These are phyloP conservation scores for Pogonomyrmex californicus DNA, from an alignment of 1,140 invertebrate genomes.

Conservation along the genomic window DNA sequence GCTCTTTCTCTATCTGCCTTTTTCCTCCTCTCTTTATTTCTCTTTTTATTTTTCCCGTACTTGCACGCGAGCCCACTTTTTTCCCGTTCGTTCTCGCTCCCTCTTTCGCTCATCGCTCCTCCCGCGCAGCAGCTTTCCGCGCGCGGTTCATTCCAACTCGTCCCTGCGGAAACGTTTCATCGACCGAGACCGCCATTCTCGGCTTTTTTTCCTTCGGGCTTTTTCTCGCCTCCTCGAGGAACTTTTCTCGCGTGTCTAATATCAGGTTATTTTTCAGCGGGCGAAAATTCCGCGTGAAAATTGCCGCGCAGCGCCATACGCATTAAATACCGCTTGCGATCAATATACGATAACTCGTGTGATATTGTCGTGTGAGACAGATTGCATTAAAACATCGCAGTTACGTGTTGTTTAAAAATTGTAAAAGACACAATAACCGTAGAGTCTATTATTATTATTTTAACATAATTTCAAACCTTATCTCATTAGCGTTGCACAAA, in stretches of 20 bases:
- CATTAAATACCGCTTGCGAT: constrained; percentile 39
- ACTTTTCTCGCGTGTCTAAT: constrained; percentile 73
- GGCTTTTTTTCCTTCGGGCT: constrained; percentile 50
- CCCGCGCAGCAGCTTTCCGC: constrained; percentile 47
- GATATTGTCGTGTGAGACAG: neutral
- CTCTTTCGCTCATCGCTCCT: constrained; percentile 48
- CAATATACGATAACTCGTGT: constrained; percentile 14
- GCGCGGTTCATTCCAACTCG: constrained; percentile 76
- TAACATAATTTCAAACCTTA: neutral
- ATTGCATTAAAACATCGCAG: neutral
- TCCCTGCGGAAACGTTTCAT: constrained; percentile 84
- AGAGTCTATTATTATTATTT: neutral
- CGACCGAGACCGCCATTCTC: constrained; percentile 78
- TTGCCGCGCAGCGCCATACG: constrained; percentile 9
- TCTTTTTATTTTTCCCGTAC: constrained; percentile 39
- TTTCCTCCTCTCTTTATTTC: neutral
- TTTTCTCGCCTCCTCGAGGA: constrained; percentile 66
- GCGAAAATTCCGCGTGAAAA: constrained; percentile 51
- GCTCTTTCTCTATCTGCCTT: neutral
- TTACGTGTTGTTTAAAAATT: neutral
- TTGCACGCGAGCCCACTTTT: constrained; percentile 27
- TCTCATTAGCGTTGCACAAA: neutral
- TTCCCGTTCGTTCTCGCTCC: constrained; percentile 17
- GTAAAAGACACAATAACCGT: neutral
- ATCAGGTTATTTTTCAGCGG: constrained; percentile 52